Evolutionary conservation across 2,797 vertebrate species (phyloP), one percentile per base, ranked within the genome.

Genomic region (Varecia variegata): DNA sequence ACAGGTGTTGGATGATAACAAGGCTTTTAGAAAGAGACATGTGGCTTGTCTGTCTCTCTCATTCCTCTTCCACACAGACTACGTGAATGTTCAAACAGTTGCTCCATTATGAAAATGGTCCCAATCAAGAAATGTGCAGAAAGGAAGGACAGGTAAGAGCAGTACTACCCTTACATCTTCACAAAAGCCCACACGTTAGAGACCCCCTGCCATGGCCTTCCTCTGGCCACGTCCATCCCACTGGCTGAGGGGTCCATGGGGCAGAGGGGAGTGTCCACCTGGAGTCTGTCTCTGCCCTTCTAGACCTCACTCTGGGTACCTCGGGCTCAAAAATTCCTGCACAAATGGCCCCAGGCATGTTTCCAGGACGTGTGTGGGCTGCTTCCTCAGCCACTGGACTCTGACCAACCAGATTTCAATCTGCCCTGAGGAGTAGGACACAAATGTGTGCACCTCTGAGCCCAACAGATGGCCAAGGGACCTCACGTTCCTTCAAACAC

Each of bases 401-500:
- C 35, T 85, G 73, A 73, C 7, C 67, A 74, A 18, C 6, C n/a
- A 25, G 11, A 7, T 47, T 86, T 30, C 38, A 90, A 21, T 2
- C 20, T 20, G 13, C 23, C 4, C 4, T 32, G 54, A 32, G 15
- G 7, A 23, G 3, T 4, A 58, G 47, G 65, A 54, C 0, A 2
- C 20, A 10, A 27, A 58, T 0, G 1, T 73, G 17, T 35, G 27
- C 45, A 68, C 14, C 17, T 38, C 17, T 38, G 25, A 32, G 56
- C 32, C 15, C 4, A 2, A 45, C 1, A 4, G 54, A 32, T 20
- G 21, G 40, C 18, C 15, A 0, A 21, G n/a, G 27, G 38, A 18
- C 17, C 65, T 85, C 38, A 18, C 3, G 27, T 65, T 40, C 30
- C 4, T 38, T 70, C 30, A 70, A 17, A 13, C 4, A 30, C 27